Conservation (phyloP, 2,888 invertebrate genomes). For the Gonocerus acuteangulatus region DNA sequence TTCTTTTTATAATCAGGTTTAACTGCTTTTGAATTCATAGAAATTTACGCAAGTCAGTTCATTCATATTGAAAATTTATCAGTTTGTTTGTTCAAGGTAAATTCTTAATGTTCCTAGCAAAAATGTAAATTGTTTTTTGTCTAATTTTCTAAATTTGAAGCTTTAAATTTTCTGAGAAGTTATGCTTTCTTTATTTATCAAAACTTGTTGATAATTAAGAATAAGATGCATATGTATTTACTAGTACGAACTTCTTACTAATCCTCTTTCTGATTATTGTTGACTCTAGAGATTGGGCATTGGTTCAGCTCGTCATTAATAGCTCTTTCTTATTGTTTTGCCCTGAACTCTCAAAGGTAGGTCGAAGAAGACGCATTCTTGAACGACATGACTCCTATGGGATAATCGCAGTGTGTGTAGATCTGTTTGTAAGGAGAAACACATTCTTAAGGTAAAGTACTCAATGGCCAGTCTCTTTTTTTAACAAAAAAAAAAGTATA, state of each 20-base stretch:
- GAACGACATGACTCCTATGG: conserved; percentile 17
- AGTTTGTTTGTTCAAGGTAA: no score
- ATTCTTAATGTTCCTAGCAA: no score
- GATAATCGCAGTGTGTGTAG: conserved; percentile 23
- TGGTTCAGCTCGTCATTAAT: conserved; percentile 19
- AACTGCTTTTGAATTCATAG: no score
- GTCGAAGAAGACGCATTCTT: conserved; percentile 17
- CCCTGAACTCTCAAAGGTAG: conserved; percentile 21
- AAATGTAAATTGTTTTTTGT: no score
- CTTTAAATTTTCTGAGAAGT: neutral
- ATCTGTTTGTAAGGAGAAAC: conserved; percentile 25
- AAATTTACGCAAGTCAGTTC: no score
- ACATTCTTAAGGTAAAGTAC: conserved; percentile 27
- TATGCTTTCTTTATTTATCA: neutral
- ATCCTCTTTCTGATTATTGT: conserved; percentile 24
- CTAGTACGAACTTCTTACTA: conserved; percentile 18
- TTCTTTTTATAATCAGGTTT: no score
- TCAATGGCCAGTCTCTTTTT: conserved; percentile 22
- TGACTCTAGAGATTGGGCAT: conserved; percentile 17
- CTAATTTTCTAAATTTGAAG: neutral
- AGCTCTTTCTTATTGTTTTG: conserved; percentile 26
- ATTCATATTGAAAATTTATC: no score
- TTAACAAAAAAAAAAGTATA: conserved; percentile 15
- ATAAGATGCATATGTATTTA: neutral
- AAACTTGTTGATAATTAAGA: neutral